phyloP scores from a whole-genome alignment of 2,113 vertebrate genomes.

The Cyrtonyx montezumae region DNA sequence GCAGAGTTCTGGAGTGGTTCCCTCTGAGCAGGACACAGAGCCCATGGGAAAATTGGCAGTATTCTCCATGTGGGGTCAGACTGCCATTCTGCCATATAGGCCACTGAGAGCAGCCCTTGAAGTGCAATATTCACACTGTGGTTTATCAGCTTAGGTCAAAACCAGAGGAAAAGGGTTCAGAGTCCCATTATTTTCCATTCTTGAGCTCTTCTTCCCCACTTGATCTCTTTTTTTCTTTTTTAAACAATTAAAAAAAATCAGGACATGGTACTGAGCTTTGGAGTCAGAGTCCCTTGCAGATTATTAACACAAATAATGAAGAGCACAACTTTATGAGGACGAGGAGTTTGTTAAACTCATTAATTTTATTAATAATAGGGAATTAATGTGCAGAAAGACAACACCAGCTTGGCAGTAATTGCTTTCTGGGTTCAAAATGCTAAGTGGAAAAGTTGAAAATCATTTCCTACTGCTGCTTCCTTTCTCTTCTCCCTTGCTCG shows the following conservation, averaged over 20 bases:
- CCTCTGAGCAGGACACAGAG: not conserved
- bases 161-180: not conserved
- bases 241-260: not conserved
- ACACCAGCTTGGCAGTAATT: conserved; percentile 39
- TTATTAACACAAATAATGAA: conserved; percentile 68
- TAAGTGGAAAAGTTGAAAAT: conserved; percentile 20
- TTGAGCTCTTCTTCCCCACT: not conserved
- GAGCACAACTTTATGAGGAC: conserved; percentile 59
- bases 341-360: conserved; percentile 71
- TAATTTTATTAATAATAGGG: conserved; percentile 76
- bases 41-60: not conserved
- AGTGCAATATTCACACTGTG: not conserved
- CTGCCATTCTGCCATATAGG: not conserved
- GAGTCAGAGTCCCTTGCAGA: not conserved
- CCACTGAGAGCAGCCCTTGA: not conserved
- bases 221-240: not conserved
- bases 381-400: conserved; percentile 70
- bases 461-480: not conserved
- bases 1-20: not conserved
- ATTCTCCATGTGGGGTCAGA: not conserved
- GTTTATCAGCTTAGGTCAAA: not conserved
- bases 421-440: conserved; percentile 54
- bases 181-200: not conserved
- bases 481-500: not conserved
- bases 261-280: not conserved